These are phyloP conservation scores for Lophura swinhoii DNA, from an alignment of 2,797 vertebrate genomes.

Conservation along the genomic window DNA sequence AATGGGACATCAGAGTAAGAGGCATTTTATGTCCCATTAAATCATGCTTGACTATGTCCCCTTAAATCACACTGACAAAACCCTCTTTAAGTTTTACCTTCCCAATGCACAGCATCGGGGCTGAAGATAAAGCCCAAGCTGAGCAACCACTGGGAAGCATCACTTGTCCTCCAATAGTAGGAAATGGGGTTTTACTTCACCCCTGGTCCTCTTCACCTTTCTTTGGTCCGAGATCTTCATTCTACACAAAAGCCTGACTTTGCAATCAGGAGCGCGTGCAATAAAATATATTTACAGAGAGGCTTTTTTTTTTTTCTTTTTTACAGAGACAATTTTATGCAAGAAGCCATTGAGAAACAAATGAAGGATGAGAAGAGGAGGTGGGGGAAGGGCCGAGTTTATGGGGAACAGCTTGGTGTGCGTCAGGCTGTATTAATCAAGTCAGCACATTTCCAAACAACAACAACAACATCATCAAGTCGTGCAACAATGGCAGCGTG, in stretches of 20 bases:
- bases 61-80: conserved; percentile 38
- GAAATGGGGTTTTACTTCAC: neutral
- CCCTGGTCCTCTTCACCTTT: neutral
- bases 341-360: neutral
- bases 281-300: neutral
- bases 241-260: neutral
- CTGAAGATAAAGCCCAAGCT: neutral
- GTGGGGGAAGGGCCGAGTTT: conserved; percentile 24
- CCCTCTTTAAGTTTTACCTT: neutral
- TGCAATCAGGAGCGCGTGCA: neutral
- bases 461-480: conserved; percentile 18
- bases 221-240: fast-evolving
- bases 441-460: conserved; percentile 62
- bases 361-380: neutral
- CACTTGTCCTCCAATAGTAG: fast-evolving
- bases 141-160: neutral
- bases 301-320: neutral
- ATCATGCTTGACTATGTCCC: neutral
- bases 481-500: conserved; percentile 51
- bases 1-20: conserved; percentile 13
- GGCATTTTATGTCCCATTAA: conserved; percentile 45
- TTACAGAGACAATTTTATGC: neutral
- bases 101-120: too few relatives aligned
- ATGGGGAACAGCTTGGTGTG: conserved; percentile 64
- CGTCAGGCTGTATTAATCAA: conserved; percentile 65